phyloP scores from a whole-genome alignment of 2,888 invertebrate genomes.

The Kuschelorhynchus macadamiae region DNA sequence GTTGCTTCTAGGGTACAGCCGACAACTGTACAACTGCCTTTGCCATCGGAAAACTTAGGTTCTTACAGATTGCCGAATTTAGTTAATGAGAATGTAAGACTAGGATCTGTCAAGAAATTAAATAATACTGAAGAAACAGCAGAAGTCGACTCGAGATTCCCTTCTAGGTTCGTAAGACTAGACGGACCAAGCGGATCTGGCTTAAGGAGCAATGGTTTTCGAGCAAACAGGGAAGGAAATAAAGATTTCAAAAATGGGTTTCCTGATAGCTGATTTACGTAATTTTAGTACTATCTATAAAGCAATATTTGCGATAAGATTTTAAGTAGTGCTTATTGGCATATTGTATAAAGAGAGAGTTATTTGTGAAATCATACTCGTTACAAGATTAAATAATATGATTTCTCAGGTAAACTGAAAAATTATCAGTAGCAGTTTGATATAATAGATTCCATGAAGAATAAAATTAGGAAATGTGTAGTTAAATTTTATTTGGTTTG shows the following conservation, averaged over 20 bases:
- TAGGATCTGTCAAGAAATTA: neutral
- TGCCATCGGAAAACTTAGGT: slow-evolving; percentile 7
- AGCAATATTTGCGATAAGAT: slow-evolving; percentile 27
- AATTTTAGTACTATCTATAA: slow-evolving; percentile 3
- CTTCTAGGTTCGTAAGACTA: slow-evolving; percentile 31
- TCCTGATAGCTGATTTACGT: slow-evolving; percentile 34
- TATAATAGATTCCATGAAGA: slow-evolving; percentile 11
- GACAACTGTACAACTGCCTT: slow-evolving; percentile 15
- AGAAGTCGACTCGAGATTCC: slow-evolving; percentile 35
- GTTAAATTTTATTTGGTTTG: slow-evolving; percentile 25
- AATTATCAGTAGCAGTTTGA: neutral
- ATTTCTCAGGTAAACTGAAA: slow-evolving; percentile 1
- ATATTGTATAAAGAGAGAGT: neutral
- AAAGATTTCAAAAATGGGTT: slow-evolving; percentile 26
- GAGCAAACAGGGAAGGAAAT: slow-evolving; percentile 19
- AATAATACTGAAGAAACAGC: slow-evolving; percentile 5
- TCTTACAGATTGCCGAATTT: slow-evolving; percentile 6
- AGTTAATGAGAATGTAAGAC: slow-evolving; percentile 2
- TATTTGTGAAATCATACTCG: neutral
- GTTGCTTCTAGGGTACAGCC: slow-evolving; percentile 12
- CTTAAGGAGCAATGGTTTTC: slow-evolving; percentile 18
- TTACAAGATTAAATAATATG: neutral
- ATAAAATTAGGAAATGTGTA: slow-evolving; percentile 13
- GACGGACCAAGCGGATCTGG: slow-evolving; percentile 26
- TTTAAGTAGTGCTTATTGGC: slow-evolving; percentile 27